These are phyloP conservation scores for Geotrupes spiniger DNA, from an alignment of 2,888 invertebrate species.

Conservation along the genomic window DNA sequence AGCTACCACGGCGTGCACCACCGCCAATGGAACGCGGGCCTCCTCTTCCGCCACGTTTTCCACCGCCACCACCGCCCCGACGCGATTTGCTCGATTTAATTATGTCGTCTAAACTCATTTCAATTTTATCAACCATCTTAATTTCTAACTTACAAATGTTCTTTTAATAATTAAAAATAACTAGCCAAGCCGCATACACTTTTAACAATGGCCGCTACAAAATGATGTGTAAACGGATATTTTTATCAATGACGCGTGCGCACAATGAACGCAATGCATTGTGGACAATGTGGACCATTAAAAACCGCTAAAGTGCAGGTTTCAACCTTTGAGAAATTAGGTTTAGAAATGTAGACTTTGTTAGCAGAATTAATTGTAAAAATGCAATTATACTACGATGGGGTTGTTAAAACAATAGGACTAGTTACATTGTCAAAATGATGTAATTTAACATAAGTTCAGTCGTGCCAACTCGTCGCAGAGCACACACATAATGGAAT, in stretches of 20 bases:
- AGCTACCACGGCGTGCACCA: constrained; percentile 54
- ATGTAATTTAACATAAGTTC: too few species aligned
- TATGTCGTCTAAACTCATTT: constrained; percentile 96
- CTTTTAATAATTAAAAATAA: background rate
- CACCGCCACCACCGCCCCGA: constrained; percentile 59
- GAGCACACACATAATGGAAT: too few species aligned
- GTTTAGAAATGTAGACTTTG: too few species aligned
- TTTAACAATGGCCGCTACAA: constrained; percentile 7
- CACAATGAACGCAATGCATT: background rate
- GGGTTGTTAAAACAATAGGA: too few species aligned
- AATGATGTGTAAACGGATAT: constrained; percentile 1
- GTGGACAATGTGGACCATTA: too few species aligned
- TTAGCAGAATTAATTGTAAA: too few species aligned
- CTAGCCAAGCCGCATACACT: background rate
- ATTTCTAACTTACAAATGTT: constrained; percentile 23
- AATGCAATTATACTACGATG: too few species aligned
- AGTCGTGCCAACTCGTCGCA: too few species aligned
- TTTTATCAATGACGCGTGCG: constrained; percentile 9
- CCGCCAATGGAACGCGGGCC: constrained; percentile 43
- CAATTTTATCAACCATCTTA: constrained; percentile 91
- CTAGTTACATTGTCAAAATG: too few species aligned
- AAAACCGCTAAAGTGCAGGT: too few species aligned
- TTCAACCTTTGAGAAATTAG: too few species aligned
- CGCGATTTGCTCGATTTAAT: constrained; percentile 81
- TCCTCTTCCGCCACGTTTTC: constrained; percentile 37